Conservation (phyloP, 2,888 invertebrate genomes). For the Achlya flavicornis region DNA sequence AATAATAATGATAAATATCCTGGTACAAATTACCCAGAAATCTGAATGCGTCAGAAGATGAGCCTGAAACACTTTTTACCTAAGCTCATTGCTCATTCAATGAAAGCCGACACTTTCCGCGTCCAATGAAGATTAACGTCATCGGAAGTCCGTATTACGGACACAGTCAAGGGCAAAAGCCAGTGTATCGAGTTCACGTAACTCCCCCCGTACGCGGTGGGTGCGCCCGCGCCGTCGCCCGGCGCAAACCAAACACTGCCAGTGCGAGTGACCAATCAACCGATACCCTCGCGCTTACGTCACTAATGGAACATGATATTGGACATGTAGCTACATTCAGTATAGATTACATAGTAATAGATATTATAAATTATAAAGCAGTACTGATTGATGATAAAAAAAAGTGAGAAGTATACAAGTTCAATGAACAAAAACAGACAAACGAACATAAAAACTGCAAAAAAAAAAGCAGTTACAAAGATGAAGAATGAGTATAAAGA, state of each 20-base stretch:
- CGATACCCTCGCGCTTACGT: background rate
- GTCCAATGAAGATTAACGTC: constrained; percentile 3
- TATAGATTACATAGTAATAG: background rate
- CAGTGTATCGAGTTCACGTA: constrained; percentile 3
- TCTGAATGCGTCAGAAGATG: too few relatives aligned
- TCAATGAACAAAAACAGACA: too few relatives aligned
- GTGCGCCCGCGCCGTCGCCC: background rate
- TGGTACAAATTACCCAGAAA: too few relatives aligned
- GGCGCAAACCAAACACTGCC: background rate
- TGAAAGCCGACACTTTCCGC: background rate
- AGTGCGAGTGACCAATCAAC: constrained; percentile 6
- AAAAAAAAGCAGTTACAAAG: too few relatives aligned
- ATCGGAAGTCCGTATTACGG: constrained; percentile 3
- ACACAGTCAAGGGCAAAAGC: constrained; percentile 2
- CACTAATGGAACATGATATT: background rate
- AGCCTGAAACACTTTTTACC: background rate
- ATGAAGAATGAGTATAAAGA: too few relatives aligned
- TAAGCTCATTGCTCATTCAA: background rate
- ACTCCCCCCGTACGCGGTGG: background rate
- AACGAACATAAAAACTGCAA: too few relatives aligned
- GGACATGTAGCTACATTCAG: background rate
- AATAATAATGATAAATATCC: too few relatives aligned
- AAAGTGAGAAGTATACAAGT: too few relatives aligned
- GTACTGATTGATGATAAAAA: too few relatives aligned
- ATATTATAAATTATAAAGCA: too few relatives aligned